A percentile compares a stretch with the other conserved stretches of the same genome.
Conservation (phyloP, 2,888 invertebrate species). For the Lasius fuliginosus region DNA sequence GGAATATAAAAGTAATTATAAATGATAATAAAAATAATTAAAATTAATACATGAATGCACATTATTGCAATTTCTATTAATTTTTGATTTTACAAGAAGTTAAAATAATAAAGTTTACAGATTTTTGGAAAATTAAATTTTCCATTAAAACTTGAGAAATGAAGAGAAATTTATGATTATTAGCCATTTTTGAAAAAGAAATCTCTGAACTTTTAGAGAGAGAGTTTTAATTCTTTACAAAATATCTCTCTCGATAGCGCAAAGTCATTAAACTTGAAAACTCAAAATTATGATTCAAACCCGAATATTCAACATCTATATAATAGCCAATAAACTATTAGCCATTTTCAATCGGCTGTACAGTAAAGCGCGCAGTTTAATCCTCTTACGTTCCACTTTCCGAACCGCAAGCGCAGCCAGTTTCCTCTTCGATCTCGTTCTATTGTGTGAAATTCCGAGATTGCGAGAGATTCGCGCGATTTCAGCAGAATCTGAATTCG, state of each 20-base stretch:
- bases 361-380: conserved; percentile 1
- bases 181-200: too few relatives aligned
- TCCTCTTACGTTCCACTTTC: conserved; percentile 13
- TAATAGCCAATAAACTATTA: neutral
- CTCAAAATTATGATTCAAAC: neutral
- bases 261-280: neutral
- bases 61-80: neutral
- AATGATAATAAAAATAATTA: neutral
- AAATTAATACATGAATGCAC: neutral
- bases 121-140: neutral
- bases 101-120: neutral
- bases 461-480: neutral
- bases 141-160: neutral
- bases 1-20: neutral
- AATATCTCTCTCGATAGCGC: neutral
- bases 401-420: neutral
- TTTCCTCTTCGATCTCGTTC: neutral
- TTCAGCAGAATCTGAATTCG: neutral
- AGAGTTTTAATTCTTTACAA: neutral
- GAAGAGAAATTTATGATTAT: neutral
- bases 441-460: conserved; percentile 1
- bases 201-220: neutral
- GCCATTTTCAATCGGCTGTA: neutral
- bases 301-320: neutral
- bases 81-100: neutral